Conservation (phyloP, 2,797 vertebrate genomes). For the Gymnodraco acuticeps region DNA sequence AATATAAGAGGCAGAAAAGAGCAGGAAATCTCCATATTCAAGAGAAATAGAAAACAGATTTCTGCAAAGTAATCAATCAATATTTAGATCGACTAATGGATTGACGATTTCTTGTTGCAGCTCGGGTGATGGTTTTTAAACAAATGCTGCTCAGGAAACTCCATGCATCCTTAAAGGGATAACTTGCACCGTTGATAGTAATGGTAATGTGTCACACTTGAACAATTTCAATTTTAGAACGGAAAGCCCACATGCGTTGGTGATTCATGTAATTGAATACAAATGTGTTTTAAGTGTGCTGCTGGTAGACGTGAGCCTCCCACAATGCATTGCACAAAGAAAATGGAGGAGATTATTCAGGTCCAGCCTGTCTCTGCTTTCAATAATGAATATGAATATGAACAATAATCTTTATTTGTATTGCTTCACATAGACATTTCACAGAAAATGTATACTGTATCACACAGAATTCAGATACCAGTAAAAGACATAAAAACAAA, state of each 20-base stretch:
- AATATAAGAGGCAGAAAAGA: too few relatives aligned
- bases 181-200: not conserved
- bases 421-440: too few relatives aligned
- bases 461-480: too few relatives aligned
- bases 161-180: not conserved
- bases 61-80: too few relatives aligned
- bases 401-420: too few relatives aligned
- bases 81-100: too few relatives aligned
- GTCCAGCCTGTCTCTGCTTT: not conserved
- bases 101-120: too few relatives aligned
- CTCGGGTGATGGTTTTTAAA: not conserved
- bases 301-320: not conserved
- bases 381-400: not conserved
- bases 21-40: too few relatives aligned
- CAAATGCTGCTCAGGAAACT: not conserved
- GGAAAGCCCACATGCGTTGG: not conserved
- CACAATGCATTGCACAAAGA: not conserved
- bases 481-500: too few relatives aligned
- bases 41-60: too few relatives aligned
- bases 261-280: conserved; percentile 19
- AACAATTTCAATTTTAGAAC: conserved; percentile 15
- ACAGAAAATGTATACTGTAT: too few relatives aligned
- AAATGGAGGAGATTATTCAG: not conserved
- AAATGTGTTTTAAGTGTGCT: not conserved
- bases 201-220: not conserved